phyloP scores from a whole-genome alignment of 2,888 invertebrate genomes.

The Conistra vaccinii region DNA sequence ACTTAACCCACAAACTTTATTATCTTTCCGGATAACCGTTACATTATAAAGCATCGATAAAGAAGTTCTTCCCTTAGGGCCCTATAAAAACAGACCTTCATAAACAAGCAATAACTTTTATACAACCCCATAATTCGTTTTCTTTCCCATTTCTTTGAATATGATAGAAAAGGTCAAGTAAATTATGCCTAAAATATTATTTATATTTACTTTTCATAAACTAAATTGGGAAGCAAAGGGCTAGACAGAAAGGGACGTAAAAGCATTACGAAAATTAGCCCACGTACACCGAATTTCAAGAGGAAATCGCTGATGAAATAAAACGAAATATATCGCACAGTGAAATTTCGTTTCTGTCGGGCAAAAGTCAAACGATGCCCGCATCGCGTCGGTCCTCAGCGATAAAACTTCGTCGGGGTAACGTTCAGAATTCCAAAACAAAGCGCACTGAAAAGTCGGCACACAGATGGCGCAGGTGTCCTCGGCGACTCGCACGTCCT shows the following conservation, averaged over 20 bases:
- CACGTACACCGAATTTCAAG: constrained; percentile 50
- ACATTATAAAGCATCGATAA: constrained; percentile 84
- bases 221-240: constrained; percentile 28
- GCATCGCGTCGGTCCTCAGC: constrained; percentile 78
- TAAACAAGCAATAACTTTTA: constrained; percentile 88
- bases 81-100: constrained; percentile 86
- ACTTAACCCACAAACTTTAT: constrained; percentile 77
- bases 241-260: constrained; percentile 54
- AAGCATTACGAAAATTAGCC: constrained; percentile 49
- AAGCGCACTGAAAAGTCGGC: constrained; percentile 84
- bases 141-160: constrained; percentile 76
- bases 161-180: constrained; percentile 68
- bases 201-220: constrained; percentile 42
- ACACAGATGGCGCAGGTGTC: constrained; percentile 85
- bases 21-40: constrained; percentile 81
- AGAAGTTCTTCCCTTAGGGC: constrained; percentile 80
- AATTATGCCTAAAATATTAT: constrained; percentile 50
- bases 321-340: constrained; percentile 67
- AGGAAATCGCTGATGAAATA: constrained; percentile 64
- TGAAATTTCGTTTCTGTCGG: constrained; percentile 71
- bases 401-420: constrained; percentile 83
- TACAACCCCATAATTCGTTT: constrained; percentile 82
- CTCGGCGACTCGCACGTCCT: constrained; percentile 81
- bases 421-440: constrained; percentile 84
- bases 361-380: constrained; percentile 82